Conservation (phyloP, 2,888 invertebrate genomes). For the Cotesia congregata region DNA sequence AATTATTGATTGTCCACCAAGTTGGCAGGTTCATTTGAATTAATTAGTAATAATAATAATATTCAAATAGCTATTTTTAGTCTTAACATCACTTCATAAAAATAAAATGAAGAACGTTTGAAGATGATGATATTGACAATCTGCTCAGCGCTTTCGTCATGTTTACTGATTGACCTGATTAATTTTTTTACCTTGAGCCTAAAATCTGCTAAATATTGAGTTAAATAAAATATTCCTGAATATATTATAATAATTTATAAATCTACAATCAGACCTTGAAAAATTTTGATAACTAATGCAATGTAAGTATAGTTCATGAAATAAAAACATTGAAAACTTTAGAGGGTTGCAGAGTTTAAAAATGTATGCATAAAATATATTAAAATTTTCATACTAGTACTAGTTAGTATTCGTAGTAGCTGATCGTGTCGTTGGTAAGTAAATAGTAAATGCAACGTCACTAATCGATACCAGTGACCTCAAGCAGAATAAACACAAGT, state of each 20-base stretch:
- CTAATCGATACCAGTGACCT: constrained; percentile 35
- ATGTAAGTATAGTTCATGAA: background rate
- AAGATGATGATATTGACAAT: too few relatives aligned
- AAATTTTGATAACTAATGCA: constrained; percentile 6
- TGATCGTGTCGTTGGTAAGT: constrained; percentile 14
- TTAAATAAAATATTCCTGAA: background rate
- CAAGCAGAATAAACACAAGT: constrained; percentile 8
- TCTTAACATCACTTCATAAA: too few relatives aligned
- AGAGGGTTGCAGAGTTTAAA: background rate
- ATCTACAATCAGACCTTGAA: background rate
- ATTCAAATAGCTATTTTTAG: too few relatives aligned
- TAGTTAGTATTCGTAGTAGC: background rate
- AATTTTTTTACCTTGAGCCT: too few relatives aligned
- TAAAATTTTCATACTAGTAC: background rate
- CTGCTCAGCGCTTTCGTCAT: too few relatives aligned
- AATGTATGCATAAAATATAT: background rate
- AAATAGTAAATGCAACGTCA: constrained; percentile 44
- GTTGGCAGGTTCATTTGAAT: too few relatives aligned
- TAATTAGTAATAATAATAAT: too few relatives aligned
- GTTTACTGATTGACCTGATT: too few relatives aligned
- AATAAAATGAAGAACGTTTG: too few relatives aligned
- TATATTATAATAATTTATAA: background rate
- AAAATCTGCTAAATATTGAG: too few relatives aligned
- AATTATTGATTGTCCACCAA: too few relatives aligned
- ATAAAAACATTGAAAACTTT: background rate